These are phyloP conservation scores for Muscidifurax raptorellus DNA, from an alignment of 1,140 invertebrate genomes.

Conservation along the genomic window DNA sequence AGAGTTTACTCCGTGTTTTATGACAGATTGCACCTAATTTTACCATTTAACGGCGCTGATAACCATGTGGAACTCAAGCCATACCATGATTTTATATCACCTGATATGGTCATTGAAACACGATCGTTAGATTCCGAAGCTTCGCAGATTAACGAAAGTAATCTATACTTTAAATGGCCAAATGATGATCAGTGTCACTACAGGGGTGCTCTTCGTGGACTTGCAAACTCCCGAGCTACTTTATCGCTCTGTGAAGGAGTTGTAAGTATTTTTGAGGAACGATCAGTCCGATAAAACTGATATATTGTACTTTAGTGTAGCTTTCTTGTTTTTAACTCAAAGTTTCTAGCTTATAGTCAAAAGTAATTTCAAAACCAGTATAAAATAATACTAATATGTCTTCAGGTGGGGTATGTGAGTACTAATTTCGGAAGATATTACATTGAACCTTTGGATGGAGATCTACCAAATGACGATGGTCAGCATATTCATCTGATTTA, in stretches of 20 bases:
- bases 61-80: slow-evolving; percentile 76
- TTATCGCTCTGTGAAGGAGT: slow-evolving; percentile 80
- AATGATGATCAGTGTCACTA: slow-evolving; percentile 76
- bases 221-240: slow-evolving; percentile 75
- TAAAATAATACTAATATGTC: background rate
- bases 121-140: slow-evolving; percentile 45
- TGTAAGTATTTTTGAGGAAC: slow-evolving; percentile 72
- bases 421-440: slow-evolving; percentile 72
- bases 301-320: too few species aligned
- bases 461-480: slow-evolving; percentile 69
- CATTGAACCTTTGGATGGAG: slow-evolving; percentile 74
- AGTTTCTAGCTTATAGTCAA: too few species aligned
- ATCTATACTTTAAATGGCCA: slow-evolving; percentile 53
- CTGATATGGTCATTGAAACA: slow-evolving; percentile 77
- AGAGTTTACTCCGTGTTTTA: too few species aligned
- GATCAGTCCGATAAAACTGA: too few species aligned
- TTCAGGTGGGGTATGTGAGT: slow-evolving; percentile 73
- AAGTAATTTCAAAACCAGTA: too few species aligned
- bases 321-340: too few species aligned
- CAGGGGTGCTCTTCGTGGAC: slow-evolving; percentile 74
- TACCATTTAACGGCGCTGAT: slow-evolving; percentile 71
- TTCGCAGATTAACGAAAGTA: background rate
- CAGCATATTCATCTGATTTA: slow-evolving; percentile 76
- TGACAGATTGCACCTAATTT: slow-evolving; percentile 74
- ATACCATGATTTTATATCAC: slow-evolving; percentile 77